A percentile compares a stretch with the other conserved stretches of the same genome.
Evolutionary conservation across 2,797 vertebrate genomes (phyloP).

Genomic region (Darevskia nairensis): DNA sequence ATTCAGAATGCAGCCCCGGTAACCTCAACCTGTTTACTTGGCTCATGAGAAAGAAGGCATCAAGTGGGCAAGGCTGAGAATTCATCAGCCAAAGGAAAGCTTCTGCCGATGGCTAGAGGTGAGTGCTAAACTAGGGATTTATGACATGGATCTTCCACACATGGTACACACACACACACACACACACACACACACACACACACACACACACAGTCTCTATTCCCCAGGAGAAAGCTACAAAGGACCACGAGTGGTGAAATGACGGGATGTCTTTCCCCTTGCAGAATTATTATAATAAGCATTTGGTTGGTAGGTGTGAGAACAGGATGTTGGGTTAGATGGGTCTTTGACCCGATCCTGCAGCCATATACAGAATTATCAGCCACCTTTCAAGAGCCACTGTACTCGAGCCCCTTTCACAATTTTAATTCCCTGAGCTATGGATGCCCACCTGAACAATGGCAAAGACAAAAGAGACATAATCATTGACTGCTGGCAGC

Average conservation of each 20-base stretch:
- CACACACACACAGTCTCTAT: too few relatives aligned
- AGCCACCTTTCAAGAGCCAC: neutral
- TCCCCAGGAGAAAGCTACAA: neutral
- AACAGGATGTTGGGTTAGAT: too few relatives aligned
- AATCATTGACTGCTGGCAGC: neutral
- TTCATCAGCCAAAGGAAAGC: neutral
- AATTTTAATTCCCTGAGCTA: neutral
- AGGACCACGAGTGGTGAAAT: fast-evolving
- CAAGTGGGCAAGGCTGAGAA: neutral
- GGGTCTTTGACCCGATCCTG: too few relatives aligned
- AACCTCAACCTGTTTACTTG: neutral
- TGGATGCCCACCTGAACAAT: neutral
- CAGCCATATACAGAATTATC: too few relatives aligned
- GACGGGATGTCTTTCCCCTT: neutral
- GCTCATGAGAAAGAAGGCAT: neutral
- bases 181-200: too few relatives aligned
- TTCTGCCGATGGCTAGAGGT: neutral
- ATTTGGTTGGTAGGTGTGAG: too few relatives aligned
- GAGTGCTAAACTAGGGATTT: constrained; percentile 6
- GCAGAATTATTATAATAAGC: too few relatives aligned
- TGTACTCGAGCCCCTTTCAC: neutral
- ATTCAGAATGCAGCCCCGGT: neutral
- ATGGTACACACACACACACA: too few relatives aligned
- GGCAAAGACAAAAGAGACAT: neutral
- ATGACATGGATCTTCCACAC: neutral